Evolutionary conservation across 2,888 invertebrate species (phyloP).

Genomic region (Spodoptera littoralis): DNA sequence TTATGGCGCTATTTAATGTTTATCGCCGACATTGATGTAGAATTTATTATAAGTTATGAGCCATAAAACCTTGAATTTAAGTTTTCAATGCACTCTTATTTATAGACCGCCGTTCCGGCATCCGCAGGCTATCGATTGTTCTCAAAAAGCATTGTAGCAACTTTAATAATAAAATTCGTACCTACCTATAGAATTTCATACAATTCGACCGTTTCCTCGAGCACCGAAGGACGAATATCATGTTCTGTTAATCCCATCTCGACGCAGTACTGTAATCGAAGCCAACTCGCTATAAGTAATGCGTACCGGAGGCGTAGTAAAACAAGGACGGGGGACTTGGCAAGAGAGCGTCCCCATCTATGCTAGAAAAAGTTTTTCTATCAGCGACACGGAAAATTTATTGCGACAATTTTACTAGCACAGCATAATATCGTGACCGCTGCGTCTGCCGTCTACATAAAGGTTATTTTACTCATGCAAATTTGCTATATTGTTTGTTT

Average conservation of each 20-base stretch:
- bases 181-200: constrained; percentile 1
- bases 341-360: constrained; percentile 58
- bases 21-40: constrained; percentile 49
- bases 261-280: constrained; percentile 57
- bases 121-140: constrained; percentile 17
- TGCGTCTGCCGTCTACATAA: constrained; percentile 49
- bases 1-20: constrained; percentile 66
- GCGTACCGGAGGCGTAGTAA: constrained; percentile 56
- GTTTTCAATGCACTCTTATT: constrained; percentile 50
- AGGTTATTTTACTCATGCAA: constrained; percentile 64
- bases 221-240: constrained; percentile 38
- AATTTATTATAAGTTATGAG: constrained; percentile 48
- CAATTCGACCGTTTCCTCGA: constrained; percentile 13
- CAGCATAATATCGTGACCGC: constrained; percentile 60
- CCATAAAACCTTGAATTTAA: constrained; percentile 50
- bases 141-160: not conserved
- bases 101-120: constrained; percentile 20
- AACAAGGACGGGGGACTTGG: constrained; percentile 63
- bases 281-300: constrained; percentile 57
- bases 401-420: constrained; percentile 72
- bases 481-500: constrained; percentile 65
- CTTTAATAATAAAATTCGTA: constrained; percentile 7
- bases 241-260: constrained; percentile 53
- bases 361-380: constrained; percentile 77
- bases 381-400: constrained; percentile 73